Evolutionary conservation across 2,888 invertebrate species (phyloP).

Genomic region (Ectemnius continuus): DNA sequence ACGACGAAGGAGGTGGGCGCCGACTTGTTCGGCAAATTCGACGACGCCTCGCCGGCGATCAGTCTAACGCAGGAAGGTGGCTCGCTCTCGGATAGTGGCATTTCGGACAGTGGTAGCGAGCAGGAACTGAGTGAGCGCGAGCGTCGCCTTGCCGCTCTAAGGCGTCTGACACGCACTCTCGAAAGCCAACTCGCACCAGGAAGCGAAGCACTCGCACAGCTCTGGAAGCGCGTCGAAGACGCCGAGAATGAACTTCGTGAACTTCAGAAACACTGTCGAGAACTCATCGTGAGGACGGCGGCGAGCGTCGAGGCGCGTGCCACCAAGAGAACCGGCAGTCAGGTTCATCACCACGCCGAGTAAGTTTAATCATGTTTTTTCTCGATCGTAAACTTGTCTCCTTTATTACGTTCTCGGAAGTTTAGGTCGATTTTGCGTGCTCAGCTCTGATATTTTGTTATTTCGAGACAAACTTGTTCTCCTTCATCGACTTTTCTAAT

Average conservation of each 20-base stretch:
- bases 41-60: conserved; percentile 61
- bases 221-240: conserved; percentile 85
- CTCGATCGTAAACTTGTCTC: no score
- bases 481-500: no score
- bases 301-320: conserved; percentile 77
- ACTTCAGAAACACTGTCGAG: conserved; percentile 85
- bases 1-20: conserved; percentile 53
- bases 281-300: conserved; percentile 81
- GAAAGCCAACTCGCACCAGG: conserved; percentile 85
- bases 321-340: conserved; percentile 40
- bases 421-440: no score
- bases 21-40: conserved; percentile 59
- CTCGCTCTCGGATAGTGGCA: conserved; percentile 89
- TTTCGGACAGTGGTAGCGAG: conserved; percentile 87
- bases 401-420: no score
- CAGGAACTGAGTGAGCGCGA: conserved; percentile 84
- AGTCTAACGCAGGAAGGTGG: conserved; percentile 79
- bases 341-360: conserved; percentile 45
- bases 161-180: conserved; percentile 84
- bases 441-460: no score
- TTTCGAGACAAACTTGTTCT: no score
- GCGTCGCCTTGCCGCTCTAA: conserved; percentile 83
- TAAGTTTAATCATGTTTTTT: conserved; percentile 29
- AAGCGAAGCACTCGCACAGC: conserved; percentile 83
- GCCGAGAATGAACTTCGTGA: conserved; percentile 86